These are phyloP conservation scores for Macrotis lagotis DNA, from an alignment of 2,113 vertebrate genomes.

Conservation along the genomic window DNA sequence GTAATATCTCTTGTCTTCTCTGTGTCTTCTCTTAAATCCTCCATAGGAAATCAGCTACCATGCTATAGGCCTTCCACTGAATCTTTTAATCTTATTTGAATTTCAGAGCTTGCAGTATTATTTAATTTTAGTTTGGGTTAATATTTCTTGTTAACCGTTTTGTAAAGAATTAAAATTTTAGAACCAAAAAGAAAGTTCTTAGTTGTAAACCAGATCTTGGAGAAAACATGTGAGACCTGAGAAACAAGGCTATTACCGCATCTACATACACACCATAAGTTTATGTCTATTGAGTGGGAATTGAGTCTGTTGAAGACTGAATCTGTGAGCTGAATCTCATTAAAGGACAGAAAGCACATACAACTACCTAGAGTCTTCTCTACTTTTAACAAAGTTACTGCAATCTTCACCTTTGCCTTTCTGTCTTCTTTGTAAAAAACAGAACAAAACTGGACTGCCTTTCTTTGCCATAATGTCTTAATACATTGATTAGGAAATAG, in stretches of 20 bases:
- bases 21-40: not conserved
- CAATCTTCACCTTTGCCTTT: not conserved
- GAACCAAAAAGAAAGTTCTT: not conserved
- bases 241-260: not conserved
- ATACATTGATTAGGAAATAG: not conserved
- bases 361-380: not conserved
- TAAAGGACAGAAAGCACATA: not conserved
- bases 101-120: not conserved
- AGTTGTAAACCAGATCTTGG: not conserved
- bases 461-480: not conserved
- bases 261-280: not conserved
- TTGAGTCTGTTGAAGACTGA: not conserved
- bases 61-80: not conserved
- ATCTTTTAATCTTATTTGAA: not conserved
- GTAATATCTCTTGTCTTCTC: not conserved
- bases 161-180: not conserved
- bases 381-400: not conserved
- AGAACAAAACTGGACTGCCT: not conserved
- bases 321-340: not conserved
- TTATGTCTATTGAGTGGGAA: not conserved
- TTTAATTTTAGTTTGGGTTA: not conserved
- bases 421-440: not conserved
- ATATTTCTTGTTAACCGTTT: not conserved
- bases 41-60: not conserved
- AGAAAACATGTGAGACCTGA: not conserved